Base-by-base conservation (phyloP, 2,888 invertebrate genomes). In the Nephrotoma appendiculata region DNA sequence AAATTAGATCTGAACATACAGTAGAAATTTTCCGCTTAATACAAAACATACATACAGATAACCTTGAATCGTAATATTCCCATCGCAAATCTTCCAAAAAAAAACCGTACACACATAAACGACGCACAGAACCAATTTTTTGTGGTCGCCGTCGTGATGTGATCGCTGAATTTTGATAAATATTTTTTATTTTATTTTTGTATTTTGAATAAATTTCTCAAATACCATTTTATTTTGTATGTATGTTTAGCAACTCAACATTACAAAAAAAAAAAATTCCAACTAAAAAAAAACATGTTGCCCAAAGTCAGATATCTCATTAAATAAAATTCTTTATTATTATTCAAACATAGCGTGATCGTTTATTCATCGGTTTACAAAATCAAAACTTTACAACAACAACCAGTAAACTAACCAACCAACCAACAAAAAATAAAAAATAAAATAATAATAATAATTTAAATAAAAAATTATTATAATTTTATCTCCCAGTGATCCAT, bases 301-400 rank as follows among this genome's bases (percentile, higher is more conserved):
- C 84, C 84, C 84, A 84, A 84, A 84, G 84, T 84, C 84, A 84
- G 84, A 84, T 84, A 84, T 85, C 85, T 85, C 85, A 85, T 44
- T 85, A 85, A 42, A 85, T 85, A 85, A 85, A 84, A 84, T 84
- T 84, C 84, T 84, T 84, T 84, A 84, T 84, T 83, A 83, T 83
- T 85, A 85, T 85, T 85, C 85, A 85, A 85, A 85, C 44, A 85
- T 85, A 85, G 85, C 85, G 85, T 85, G 85, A 85, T 85, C 85
- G 85, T 85, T 85, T 85, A 85, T 85, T 85, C 85, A 85, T 85
- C 85, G 85, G 84, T 84, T 84, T 84, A 84, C 84, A 84, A 84
- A 84, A 84, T 84, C 84, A 84, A 84, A 84, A 84, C 71, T 71
- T 71, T 71, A 71, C 71, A 71, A 71, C 71, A 71, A 71, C 71